Conservation (phyloP, 2,797 vertebrate genomes). For the Distichodus sexfasciatus region DNA sequence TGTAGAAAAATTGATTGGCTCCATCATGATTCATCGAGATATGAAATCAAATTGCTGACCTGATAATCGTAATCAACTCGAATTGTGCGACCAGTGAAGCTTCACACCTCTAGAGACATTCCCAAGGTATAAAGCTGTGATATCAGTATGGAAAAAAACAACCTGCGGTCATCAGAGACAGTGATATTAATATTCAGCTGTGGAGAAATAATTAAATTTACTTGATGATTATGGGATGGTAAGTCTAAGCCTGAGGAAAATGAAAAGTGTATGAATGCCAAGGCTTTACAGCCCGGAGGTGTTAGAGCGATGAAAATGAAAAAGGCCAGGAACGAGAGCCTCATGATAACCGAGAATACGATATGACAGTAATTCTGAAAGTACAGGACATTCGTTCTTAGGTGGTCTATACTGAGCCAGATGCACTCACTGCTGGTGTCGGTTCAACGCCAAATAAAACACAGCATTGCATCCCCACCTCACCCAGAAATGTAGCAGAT, state of each 20-base stretch:
- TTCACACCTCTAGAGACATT: too few relatives aligned
- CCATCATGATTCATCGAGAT: too few relatives aligned
- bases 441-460: not conserved
- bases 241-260: constrained; percentile 23
- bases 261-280: constrained; percentile 17
- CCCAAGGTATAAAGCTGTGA: not conserved
- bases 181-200: constrained; percentile 23
- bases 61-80: too few relatives aligned
- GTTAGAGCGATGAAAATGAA: constrained; percentile 16
- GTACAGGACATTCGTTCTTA: constrained; percentile 19
- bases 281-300: constrained; percentile 27
- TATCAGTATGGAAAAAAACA: constrained; percentile 6
- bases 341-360: constrained; percentile 10
- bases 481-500: too few relatives aligned
- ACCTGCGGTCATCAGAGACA: not conserved
- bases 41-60: too few relatives aligned
- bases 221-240: constrained; percentile 27
- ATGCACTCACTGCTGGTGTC: constrained; percentile 1
- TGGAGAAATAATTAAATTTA: constrained; percentile 37
- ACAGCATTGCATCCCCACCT: too few relatives aligned
- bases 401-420: not conserved
- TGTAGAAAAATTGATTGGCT: too few relatives aligned
- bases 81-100: too few relatives aligned
- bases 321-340: not conserved
- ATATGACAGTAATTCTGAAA: constrained; percentile 19